Evolutionary conservation across 2,888 invertebrate species (phyloP).

Genomic region (Synanthedon andrenaeformis): DNA sequence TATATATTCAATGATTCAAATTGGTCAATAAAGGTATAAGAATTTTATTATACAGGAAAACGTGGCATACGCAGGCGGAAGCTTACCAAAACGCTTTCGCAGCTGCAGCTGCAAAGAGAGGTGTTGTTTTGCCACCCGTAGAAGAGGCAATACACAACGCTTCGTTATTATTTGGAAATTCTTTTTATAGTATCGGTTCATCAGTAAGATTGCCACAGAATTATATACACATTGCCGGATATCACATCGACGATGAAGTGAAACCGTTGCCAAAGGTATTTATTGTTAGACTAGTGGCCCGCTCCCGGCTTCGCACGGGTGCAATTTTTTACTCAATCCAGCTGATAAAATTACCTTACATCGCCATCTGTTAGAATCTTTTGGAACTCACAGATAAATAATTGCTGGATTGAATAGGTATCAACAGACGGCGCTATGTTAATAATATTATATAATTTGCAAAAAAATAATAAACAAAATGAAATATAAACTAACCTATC

Average conservation of each 20-base stretch:
- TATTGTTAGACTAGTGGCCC: too few relatives aligned
- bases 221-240: conserved; percentile 37
- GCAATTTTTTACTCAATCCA: too few relatives aligned
- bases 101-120: conserved; percentile 21
- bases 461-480: too few relatives aligned
- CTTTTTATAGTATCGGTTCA: conserved; percentile 29
- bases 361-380: too few relatives aligned
- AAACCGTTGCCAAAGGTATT: conserved; percentile 32
- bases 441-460: too few relatives aligned
- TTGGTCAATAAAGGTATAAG: background rate
- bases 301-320: too few relatives aligned
- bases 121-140: conserved; percentile 21
- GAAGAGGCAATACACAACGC: conserved; percentile 28
- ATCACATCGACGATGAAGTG: conserved; percentile 30
- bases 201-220: conserved; percentile 28
- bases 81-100: conserved; percentile 9
- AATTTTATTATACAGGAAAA: background rate
- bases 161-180: conserved; percentile 38
- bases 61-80: background rate
- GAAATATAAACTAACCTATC: too few relatives aligned
- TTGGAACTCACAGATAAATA: too few relatives aligned
- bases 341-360: too few relatives aligned
- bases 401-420: too few relatives aligned
- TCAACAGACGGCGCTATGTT: too few relatives aligned
- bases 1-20: too few relatives aligned